phyloP scores from a whole-genome alignment of 2,888 invertebrate species.

The Pimpla rufipes region DNA sequence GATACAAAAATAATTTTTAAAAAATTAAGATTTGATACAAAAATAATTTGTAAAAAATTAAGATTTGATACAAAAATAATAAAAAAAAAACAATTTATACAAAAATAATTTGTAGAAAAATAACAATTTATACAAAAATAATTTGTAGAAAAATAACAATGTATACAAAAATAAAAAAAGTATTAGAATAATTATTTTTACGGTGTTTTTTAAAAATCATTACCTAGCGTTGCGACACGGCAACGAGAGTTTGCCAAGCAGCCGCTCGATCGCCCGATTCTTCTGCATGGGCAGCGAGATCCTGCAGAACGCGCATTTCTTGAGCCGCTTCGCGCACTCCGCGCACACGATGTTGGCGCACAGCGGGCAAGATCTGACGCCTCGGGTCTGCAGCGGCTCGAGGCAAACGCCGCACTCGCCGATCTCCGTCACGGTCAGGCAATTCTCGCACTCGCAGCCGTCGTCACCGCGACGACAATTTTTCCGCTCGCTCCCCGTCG shows the following conservation, averaged over 20 bases:
- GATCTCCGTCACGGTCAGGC: conserved; percentile 67
- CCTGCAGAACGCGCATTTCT: conserved; percentile 77
- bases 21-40: too few species aligned
- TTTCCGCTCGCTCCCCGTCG: not conserved
- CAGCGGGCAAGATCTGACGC: conserved; percentile 73
- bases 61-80: too few species aligned
- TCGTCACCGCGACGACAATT: conserved; percentile 1
- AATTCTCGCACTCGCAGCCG: conserved; percentile 75
- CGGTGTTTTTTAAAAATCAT: too few species aligned
- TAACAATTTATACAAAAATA: too few species aligned
- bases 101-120: too few species aligned
- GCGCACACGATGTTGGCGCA: conserved; percentile 77
- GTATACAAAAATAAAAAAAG: too few species aligned
- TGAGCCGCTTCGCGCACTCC: conserved; percentile 71
- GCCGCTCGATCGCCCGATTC: conserved; percentile 76
- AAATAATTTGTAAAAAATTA: too few species aligned
- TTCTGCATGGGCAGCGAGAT: conserved; percentile 68
- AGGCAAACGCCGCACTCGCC: conserved; percentile 78
- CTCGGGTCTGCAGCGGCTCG: conserved; percentile 74
- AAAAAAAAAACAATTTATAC: too few species aligned
- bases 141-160: too few species aligned
- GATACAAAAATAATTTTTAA: too few species aligned
- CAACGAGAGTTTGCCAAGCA: conserved; percentile 73
- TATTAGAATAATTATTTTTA: too few species aligned
- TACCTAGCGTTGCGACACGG: conserved; percentile 78